These are phyloP conservation scores for Eupithecia abbreviata DNA, from an alignment of 2,888 invertebrate genomes.

Conservation along the genomic window DNA sequence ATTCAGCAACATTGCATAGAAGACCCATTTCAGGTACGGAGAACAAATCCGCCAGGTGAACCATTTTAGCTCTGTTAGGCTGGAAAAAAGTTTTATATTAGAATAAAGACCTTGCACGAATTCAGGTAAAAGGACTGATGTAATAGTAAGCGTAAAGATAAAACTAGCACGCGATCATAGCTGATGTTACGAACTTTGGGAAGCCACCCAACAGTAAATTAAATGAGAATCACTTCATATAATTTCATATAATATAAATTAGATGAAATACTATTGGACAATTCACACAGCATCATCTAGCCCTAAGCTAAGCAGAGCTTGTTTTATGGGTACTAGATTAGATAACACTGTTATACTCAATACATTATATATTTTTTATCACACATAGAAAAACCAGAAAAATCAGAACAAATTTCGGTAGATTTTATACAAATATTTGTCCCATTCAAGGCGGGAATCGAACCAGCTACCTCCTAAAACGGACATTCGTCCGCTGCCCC, in stretches of 20 bases:
- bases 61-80: slow-evolving; percentile 89
- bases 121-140: not conserved
- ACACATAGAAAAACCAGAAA: no score
- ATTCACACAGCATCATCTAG: no score
- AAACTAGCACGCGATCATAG: not conserved
- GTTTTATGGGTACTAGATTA: no score
- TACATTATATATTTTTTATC: no score
- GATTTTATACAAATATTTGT: not conserved
- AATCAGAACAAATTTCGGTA: no score
- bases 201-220: not conserved
- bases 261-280: no score
- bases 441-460: not conserved
- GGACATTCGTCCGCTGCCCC: not conserved
- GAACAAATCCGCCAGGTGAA: slow-evolving; percentile 97
- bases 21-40: slow-evolving; percentile 98
- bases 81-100: slow-evolving; percentile 55
- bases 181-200: not conserved
- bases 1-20: slow-evolving; percentile 96
- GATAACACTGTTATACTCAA: no score
- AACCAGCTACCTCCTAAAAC: not conserved
- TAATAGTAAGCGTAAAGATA: not conserved
- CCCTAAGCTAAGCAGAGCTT: no score
- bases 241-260: no score
- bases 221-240: no score
- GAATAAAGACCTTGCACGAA: not conserved